Base-by-base conservation (phyloP, 2,113 vertebrate species). In the Chroicocephalus ridibundus region DNA sequence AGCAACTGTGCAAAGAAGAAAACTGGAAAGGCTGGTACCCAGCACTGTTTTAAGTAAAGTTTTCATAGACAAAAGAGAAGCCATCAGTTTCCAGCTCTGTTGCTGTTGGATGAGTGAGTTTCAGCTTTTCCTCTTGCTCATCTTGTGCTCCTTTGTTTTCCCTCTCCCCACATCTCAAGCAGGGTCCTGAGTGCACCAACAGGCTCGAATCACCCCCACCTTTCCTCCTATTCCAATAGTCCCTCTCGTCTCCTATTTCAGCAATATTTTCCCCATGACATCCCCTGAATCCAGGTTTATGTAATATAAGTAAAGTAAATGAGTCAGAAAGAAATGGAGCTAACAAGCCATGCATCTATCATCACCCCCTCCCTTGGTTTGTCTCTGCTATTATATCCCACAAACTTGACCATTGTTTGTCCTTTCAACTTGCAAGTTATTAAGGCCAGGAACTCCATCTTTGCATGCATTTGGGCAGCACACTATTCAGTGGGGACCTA, bases 301-400 rank as follows among this genome's bases (percentile, higher is more conserved):
- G 96, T 95, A 90, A 94, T 77, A 24, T 24, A 93, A 95, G 74
- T 66, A 93, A 76, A 88, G 70, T 54, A 85, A 94, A 90, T 95
- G 90, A 96, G 40, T 88, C 84, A 96, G 90, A 94, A 91, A 95
- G 74, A 94, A 96, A 86, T 54, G 15, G 62, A 91, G 20, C 58
- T 91, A 91, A 95, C 62, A 96, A 91, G 66, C 75, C 96, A 93
- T 82, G 87, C 71, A 87, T 91, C 93, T 94, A 31, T 96, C 96
- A 93, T 91, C 94, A 96, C 90, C 18, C 76, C 6, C 27, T 85
- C 74, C 61, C 90, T 76, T 1, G 2, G 88, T 80, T 94, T 94
- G n/a, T 91, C 81, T 93, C 52, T 94, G 69, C 14, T 87, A 12
- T 94, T 95, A 75, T 60, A 91, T 78, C 89, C 65, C 74, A 93